Percentiles rank a stretch among this genome's conserved stretches.
These are phyloP conservation scores for Smittia aterrima DNA, from an alignment of 2,888 invertebrate species.

Conservation along the genomic window DNA sequence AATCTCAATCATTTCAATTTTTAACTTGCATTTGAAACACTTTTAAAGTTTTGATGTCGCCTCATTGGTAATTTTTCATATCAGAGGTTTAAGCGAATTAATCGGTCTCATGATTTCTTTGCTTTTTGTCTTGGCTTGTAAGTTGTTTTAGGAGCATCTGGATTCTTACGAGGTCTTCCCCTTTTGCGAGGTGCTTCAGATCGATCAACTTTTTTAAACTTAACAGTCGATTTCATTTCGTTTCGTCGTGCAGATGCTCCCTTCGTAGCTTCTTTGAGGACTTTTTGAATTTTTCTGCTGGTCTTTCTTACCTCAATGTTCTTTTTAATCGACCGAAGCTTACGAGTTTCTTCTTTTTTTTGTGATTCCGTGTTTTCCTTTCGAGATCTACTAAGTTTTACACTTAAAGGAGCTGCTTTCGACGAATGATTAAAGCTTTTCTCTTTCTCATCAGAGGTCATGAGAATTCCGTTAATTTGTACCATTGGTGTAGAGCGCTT, in stretches of 20 bases:
- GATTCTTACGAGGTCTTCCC: neutral
- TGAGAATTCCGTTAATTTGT: constrained; percentile 9
- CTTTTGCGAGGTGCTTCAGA: neutral
- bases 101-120: neutral
- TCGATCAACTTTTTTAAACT: neutral
- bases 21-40: no score
- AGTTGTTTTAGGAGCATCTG: neutral
- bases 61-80: no score
- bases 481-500: constrained; percentile 20
- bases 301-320: neutral
- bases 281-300: neutral
- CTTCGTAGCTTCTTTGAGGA: neutral
- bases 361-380: neutral
- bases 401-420: neutral
- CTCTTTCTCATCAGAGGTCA: neutral
- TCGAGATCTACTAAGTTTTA: neutral
- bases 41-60: no score
- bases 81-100: no score
- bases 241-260: neutral
- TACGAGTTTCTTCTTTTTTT: neutral
- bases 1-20: no score
- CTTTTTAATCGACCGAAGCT: neutral
- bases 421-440: neutral
- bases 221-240: neutral
- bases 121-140: neutral